Percentiles rank a stretch among this genome's conserved stretches.
These are phyloP conservation scores for Gila robusta DNA, from an alignment of 2,797 vertebrate genomes.

Conservation along the genomic window DNA sequence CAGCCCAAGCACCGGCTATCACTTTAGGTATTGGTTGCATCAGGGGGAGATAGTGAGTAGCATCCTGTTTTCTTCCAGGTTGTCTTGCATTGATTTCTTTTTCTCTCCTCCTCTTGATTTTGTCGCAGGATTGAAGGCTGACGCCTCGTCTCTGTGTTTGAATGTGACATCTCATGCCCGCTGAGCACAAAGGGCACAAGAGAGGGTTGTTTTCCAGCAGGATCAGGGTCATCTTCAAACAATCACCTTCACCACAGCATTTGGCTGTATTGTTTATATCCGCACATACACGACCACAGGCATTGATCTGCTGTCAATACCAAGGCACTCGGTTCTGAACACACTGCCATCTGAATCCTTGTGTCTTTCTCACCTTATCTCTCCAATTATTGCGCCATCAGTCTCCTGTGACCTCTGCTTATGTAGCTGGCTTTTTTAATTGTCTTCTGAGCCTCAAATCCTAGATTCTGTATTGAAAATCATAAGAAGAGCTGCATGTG, in stretches of 20 bases:
- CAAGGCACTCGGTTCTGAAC: slow-evolving; percentile 12
- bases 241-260: slow-evolving; percentile 38
- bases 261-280: slow-evolving; percentile 48
- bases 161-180: slow-evolving; percentile 32
- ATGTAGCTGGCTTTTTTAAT: slow-evolving; percentile 50
- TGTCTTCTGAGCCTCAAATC: slow-evolving; percentile 57
- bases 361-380: slow-evolving; percentile 31
- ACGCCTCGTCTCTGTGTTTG: slow-evolving; percentile 46
- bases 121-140: slow-evolving; percentile 53
- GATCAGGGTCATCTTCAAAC: slow-evolving; percentile 43
- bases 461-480: slow-evolving; percentile 46
- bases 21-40: slow-evolving; percentile 61
- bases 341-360: slow-evolving; percentile 24
- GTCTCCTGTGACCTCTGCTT: slow-evolving; percentile 46
- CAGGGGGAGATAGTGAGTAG: slow-evolving; percentile 42
- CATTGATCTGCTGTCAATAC: slow-evolving; percentile 59
- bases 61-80: slow-evolving; percentile 59
- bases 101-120: slow-evolving; percentile 53
- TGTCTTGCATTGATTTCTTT: slow-evolving; percentile 60
- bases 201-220: slow-evolving; percentile 5
- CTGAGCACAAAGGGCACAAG: slow-evolving; percentile 17
- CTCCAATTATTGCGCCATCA: slow-evolving; percentile 15
- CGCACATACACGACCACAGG: slow-evolving; percentile 23
- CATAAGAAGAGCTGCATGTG: slow-evolving; percentile 15
- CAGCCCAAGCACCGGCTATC: slow-evolving; percentile 50